phyloP scores from a whole-genome alignment of 2,113 vertebrate species.

The Peromyscus leucopus region DNA sequence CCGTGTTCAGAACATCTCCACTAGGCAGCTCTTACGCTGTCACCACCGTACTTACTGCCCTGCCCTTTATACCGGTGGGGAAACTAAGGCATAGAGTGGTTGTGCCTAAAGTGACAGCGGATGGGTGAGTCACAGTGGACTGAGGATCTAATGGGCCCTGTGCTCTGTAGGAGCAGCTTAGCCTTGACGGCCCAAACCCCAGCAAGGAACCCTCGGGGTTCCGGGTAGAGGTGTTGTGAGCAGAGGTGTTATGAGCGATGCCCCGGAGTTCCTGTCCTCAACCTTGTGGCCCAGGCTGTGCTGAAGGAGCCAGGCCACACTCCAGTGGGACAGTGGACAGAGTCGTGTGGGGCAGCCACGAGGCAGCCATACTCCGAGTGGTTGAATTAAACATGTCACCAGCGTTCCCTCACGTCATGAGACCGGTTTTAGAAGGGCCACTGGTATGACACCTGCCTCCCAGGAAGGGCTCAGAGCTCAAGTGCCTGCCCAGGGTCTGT shows the following conservation, averaged over 20 bases:
- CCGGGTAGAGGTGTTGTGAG: not conserved
- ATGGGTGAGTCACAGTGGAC: not conserved
- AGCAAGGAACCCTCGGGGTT: not conserved
- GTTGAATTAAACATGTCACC: not conserved
- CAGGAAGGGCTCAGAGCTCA: not conserved
- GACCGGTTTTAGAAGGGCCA: not conserved
- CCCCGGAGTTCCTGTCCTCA: not conserved
- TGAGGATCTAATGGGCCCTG: not conserved
- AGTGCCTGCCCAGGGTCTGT: not conserved
- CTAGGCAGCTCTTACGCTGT: not conserved
- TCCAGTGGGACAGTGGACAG: not conserved
- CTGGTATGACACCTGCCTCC: not conserved
- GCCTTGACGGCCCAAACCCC: not conserved
- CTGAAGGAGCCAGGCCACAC: not conserved
- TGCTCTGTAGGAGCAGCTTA: not conserved
- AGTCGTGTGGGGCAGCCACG: not conserved
- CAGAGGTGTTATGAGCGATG: not conserved
- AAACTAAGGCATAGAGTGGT: not conserved
- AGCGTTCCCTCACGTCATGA: not conserved
- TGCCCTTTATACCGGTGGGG: not conserved
- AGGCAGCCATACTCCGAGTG: fast-evolving
- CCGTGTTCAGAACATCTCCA: not conserved
- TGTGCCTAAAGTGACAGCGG: not conserved
- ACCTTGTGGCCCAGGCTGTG: not conserved
- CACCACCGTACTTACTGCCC: not conserved